phyloP scores from a whole-genome alignment of 2,113 vertebrate genomes.

The Oreochromis niloticus region DNA sequence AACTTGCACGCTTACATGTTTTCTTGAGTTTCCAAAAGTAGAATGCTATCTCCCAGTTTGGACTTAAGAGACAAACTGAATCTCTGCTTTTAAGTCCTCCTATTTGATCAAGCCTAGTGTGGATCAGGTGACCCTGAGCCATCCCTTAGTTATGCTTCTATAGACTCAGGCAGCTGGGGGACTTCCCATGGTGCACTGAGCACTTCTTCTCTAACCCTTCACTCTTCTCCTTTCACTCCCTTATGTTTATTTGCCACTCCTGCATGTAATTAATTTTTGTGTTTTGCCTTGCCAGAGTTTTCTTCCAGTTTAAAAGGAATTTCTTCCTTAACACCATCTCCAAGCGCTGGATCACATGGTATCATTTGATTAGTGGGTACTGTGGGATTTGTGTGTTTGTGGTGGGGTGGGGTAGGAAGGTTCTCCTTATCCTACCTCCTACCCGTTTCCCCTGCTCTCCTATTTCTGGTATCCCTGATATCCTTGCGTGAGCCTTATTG shows the following conservation, averaged over 20 bases:
- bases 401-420: neutral
- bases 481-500: neutral
- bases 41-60: rapidly evolving
- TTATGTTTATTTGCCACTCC: neutral
- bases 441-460: neutral
- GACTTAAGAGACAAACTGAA: neutral
- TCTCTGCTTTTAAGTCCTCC: neutral
- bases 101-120: rapidly evolving
- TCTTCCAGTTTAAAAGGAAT: neutral
- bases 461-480: neutral
- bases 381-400: neutral
- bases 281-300: neutral
- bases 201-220: neutral
- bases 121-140: neutral
- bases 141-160: neutral
- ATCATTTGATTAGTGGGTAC: neutral
- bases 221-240: neutral
- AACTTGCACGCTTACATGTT: neutral
- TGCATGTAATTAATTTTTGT: neutral
- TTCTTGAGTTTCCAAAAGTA: neutral
- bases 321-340: rapidly evolving
- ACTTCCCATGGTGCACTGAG: neutral
- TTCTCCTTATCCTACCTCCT: neutral
- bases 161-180: neutral
- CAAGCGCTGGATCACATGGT: neutral